Base-by-base conservation (phyloP, 2,888 invertebrate genomes). In the Diplazon laetatorius region DNA sequence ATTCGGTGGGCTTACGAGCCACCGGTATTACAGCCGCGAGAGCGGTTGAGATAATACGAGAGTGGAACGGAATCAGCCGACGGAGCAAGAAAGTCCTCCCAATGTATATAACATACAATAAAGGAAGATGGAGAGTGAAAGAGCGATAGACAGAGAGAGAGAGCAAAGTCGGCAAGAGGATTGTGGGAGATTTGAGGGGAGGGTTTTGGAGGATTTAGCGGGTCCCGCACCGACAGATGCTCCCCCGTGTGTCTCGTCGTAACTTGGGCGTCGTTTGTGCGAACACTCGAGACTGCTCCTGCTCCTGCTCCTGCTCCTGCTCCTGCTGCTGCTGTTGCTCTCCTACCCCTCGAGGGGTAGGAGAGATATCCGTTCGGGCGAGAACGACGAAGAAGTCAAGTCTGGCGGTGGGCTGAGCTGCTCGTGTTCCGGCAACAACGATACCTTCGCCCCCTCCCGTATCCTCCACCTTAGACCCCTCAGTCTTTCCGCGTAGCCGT, bases 191-290 rank as follows among this genome's bases (percentile, higher is more conserved):
- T 88, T 89, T 87, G 83, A 82, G 84, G 85, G 83, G n/a, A n/a
- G 81, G 78, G 82, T 80, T 83, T 81, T 76, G 80, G 84, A 84
- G 85, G 86, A 89, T 88, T 87, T 87, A 86, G 85, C 83, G 80
- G 85, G 80, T 87, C 84, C 82, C 75, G 71, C 79, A 83, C 82
- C 85, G 86, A 79, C 89, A 89, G 89, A 89, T 89, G 89, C 87
- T 89, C 80, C 84, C 81, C 80, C 83, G 82, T 79, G 80, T 79
- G 80, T 80, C 74, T 79, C 74, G 69, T 75, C 83, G 84, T 84
- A 86, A 85, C 82, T 87, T 75, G 55, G n/a, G 82, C 62, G 65
- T 42, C 50, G 62, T 71, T 78, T 75, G 75, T 71, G 66, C 75
- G 68, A 68, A 74, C 42, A 46, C 48, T 25, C 50, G 46, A 70